Conservation (phyloP, 2,797 vertebrate genomes). For the Parotocinclus haroldoi region DNA sequence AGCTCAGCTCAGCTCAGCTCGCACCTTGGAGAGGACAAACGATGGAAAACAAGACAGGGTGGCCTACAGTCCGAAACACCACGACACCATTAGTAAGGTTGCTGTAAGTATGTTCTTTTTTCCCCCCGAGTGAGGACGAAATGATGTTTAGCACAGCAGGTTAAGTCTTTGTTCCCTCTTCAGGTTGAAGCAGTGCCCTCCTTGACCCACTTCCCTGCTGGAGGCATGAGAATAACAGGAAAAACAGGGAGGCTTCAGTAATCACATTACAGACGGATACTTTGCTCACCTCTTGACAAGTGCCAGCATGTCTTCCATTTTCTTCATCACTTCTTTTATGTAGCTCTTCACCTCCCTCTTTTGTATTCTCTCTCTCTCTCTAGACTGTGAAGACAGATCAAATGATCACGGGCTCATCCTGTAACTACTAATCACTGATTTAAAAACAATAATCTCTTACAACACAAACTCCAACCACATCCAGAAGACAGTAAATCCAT, state of each 20-base stretch:
- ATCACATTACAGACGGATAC: slow-evolving; percentile 55
- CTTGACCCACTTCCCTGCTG: slow-evolving; percentile 23
- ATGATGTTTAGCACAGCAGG: slow-evolving; percentile 1
- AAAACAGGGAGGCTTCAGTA: slow-evolving; percentile 58
- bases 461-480: not conserved
- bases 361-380: not conserved
- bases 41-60: too few relatives aligned
- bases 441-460: slow-evolving; percentile 3
- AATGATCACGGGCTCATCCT: too few relatives aligned
- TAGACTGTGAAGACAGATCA: not conserved
- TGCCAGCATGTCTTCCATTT: slow-evolving; percentile 34
- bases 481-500: too few relatives aligned
- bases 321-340: not conserved
- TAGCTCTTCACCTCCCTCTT: not conserved
- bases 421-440: slow-evolving; percentile 4
- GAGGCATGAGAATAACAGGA: slow-evolving; percentile 7
- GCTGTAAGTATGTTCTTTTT: too few relatives aligned
- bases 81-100: too few relatives aligned
- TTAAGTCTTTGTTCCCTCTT: slow-evolving; percentile 17
- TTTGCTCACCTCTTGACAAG: slow-evolving; percentile 47
- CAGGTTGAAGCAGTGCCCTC: slow-evolving; percentile 3
- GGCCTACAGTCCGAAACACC: too few relatives aligned
- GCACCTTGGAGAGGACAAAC: too few relatives aligned
- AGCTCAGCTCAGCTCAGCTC: too few relatives aligned
- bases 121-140: too few relatives aligned